Base-by-base conservation (phyloP, 2,888 invertebrate genomes). In the Koerneria pararmatus region DNA sequence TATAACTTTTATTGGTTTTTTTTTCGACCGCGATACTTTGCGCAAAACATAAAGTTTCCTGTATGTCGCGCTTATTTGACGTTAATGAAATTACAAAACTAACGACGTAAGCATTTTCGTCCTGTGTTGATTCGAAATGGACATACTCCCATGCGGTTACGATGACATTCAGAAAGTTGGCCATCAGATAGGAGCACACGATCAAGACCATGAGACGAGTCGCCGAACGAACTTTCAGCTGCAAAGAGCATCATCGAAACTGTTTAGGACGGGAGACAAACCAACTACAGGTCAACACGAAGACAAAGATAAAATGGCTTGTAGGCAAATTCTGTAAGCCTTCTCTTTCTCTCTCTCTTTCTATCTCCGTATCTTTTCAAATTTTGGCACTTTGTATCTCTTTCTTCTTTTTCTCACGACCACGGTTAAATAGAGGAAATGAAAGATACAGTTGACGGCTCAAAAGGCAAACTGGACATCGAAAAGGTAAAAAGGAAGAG, bases 111-210 rank as follows among this genome's bases (percentile, higher is more conserved):
- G 66, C 66, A 11, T 70, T 70, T 35, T 74, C 76, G 1, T 69
- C 68, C 46, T 80, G 79, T 27, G 79, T 79, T 11, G 77, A 75
- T 2, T 72, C 71, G 37, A 79, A 73, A 46, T 77, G 71, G 32
- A 80, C 68, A 62, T 78, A 80, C 66, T 80, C 80, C 80, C 80
- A 81, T 27, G 76, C 71, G 6, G 79, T 80, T 32, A 80, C 71
- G 34, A 75, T 61, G n/a, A 81, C 76, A 51, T 81, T 81, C 32
- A 81, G 69, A 59, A 77, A 66, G 63, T 81, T 81, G 24, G 81
- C 79, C 34, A 78, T 59, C 29, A 79, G 69, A 69, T 82, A 81
- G 29, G 78, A 78, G 66, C 73, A 81, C n/a, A 81, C 81, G 74
- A 81, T 72, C 54, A 80, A 71, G 5, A 81, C 77, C 65, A 81